Conservation (phyloP, 2,113 vertebrate species). For the Ceratotherium simum region DNA sequence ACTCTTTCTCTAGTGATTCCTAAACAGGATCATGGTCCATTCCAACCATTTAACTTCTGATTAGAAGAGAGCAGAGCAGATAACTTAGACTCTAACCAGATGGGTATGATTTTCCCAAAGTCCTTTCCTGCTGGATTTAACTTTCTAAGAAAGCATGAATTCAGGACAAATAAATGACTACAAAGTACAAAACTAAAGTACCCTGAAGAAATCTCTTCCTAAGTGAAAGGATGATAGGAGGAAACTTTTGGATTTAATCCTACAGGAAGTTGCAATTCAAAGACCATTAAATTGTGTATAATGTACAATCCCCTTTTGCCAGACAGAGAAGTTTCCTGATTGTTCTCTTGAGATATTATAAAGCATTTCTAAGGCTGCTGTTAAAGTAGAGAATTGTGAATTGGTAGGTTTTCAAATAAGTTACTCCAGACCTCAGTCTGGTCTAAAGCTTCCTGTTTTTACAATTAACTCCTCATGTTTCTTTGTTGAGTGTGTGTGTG, state of each 20-base stretch:
- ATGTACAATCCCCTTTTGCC: slow-evolving; percentile 59
- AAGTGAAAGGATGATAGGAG: slow-evolving; percentile 44
- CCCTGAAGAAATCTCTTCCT: slow-evolving; percentile 59
- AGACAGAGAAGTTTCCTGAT: slow-evolving; percentile 76
- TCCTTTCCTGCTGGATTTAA: slow-evolving; percentile 53
- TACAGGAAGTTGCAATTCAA: slow-evolving; percentile 62
- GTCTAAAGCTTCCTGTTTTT: slow-evolving; percentile 82
- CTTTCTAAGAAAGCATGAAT: slow-evolving; percentile 61
- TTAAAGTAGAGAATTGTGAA: slow-evolving; percentile 70
- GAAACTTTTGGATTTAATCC: slow-evolving; percentile 70
- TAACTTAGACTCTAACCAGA: background rate
- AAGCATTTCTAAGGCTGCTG: slow-evolving; percentile 73
- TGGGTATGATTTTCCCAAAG: slow-evolving; percentile 35
- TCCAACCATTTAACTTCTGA: slow-evolving; percentile 23
- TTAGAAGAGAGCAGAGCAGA: slow-evolving; percentile 2
- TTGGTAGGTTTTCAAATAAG: slow-evolving; percentile 76
- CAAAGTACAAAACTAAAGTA: slow-evolving; percentile 48
- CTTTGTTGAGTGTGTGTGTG: slow-evolving; percentile 61
- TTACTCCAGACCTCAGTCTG: slow-evolving; percentile 78
- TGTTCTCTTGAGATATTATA: slow-evolving; percentile 77
- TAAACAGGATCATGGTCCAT: background rate
- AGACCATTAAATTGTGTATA: slow-evolving; percentile 64
- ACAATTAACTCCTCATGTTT: slow-evolving; percentile 84
- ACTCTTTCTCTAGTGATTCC: slow-evolving; percentile 10
- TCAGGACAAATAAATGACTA: slow-evolving; percentile 31